A percentile compares a stretch with the other conserved stretches of the same genome.
Evolutionary conservation across 64 coral and sea anemone species (phyloP).

Genomic region (Montipora foliosa): DNA sequence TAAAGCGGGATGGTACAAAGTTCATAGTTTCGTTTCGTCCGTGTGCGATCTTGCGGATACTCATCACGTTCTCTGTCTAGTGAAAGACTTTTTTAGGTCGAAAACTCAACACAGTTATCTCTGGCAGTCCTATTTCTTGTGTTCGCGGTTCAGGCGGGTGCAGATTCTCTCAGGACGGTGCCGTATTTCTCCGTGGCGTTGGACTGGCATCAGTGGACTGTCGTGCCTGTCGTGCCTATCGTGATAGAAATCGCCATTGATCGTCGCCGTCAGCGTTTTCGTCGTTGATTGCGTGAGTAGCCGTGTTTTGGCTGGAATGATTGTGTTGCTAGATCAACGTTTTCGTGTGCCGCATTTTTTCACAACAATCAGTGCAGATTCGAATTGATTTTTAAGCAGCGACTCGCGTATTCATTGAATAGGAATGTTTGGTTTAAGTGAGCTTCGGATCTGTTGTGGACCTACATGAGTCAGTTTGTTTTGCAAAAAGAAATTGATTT

Average conservation of each 20-base stretch:
- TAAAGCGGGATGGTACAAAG: no score
- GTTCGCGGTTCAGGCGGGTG: neutral
- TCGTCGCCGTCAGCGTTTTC: neutral
- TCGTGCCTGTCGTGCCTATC: neutral
- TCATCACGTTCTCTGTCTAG: constrained; percentile 5
- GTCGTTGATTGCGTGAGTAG: constrained; percentile 39
- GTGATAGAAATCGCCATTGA: constrained; percentile 15
- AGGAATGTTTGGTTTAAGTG: neutral
- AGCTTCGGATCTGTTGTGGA: no score
- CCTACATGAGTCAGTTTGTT: no score
- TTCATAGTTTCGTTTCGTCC: neutral
- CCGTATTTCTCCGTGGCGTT: neutral
- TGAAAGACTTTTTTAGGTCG: constrained; percentile 2
- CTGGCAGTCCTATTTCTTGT: neutral
- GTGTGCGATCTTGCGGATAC: neutral
- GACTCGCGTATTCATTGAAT: neutral
- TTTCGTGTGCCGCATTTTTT: neutral
- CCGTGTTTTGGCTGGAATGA: constrained; percentile 22
- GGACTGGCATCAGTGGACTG: neutral
- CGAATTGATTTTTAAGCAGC: neutral
- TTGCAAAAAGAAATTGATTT: no score
- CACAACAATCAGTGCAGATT: neutral
- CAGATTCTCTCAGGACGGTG: neutral
- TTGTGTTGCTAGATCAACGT: constrained; percentile 17
- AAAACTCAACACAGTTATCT: neutral